Evolutionary conservation across 2,888 invertebrate species (phyloP), one percentile per base, ranked within the genome.

Genomic region (Catocala fraxini): DNA sequence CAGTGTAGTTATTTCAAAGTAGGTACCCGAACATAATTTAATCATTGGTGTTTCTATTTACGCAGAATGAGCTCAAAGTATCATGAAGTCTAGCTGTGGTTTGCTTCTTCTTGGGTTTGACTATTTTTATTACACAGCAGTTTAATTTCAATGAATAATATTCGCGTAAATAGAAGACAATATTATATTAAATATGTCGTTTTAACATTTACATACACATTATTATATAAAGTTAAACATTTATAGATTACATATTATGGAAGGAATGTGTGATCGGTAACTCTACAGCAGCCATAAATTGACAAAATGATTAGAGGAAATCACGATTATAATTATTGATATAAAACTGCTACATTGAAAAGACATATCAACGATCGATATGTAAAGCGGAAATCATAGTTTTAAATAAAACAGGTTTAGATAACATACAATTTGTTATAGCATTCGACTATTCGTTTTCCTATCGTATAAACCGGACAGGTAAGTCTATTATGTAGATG

Each of bases 391-490:
- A 65, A 72, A 65, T 48, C 48, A 46, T 9, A 39, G 52, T 51
- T 13, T 55, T 52, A 52, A 59, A 65, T 65, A 52, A 57, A 65
- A 70, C 70, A 67, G 41, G 67, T 67, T 75, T 59, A 0, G 58
- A n/a, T 49, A 48, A 54, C 11, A 5, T 34, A 47, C 47, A 59
- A 53, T 42, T 48, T 53, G 46, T 35, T 12, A 11, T 51, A 35
- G 34, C 12, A 10, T 35, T 6, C 5, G 35, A 35, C 7, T 6
- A 39, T 39, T 39, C 6, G 6, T 39, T 39, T 39, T 39, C 35
- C 11, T 35, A 49, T 49, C 11, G 15, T 25, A 25, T 35, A n/a
- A 55, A 56, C 56, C 12, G 41, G 47, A 12, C 15, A 41, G 11
- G 33, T 33, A 11, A 12, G 25, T n/a, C 6, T 9, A 48, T 46